Evolutionary conservation across 2,888 invertebrate species (phyloP), one percentile per base, ranked within the genome.

Genomic region (Eilema sororculum): DNA sequence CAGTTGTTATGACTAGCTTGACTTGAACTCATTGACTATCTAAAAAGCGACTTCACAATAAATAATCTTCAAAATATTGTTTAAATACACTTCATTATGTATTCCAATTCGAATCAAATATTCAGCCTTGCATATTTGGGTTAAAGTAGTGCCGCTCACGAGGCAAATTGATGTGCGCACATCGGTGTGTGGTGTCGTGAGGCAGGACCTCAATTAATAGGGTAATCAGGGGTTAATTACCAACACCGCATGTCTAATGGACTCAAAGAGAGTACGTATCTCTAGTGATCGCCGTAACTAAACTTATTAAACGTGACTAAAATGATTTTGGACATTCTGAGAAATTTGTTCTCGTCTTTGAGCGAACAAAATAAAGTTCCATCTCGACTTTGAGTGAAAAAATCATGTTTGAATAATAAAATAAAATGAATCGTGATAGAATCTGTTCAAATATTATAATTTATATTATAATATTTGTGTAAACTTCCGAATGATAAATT

Each of bases 231-330:
- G 70, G 41, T 58, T 78, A 79, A 79, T 79, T 76, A 65, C 70
- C 67, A 69, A 72, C 58, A 73, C 73, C 73, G 72, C 78, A 78
- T 70, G 71, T 72, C 71, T 79, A 79, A 79, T 79, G 80, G 71
- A 71, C 37, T 73, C 64, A 73, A 57, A 63, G n/a, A 60, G 9
- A 65, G 37, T 28, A 57, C 25, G 33, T 56, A n/a, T 59, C 33
- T 57, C 22, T 56, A 62, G 65, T 61, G 57, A 66, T 57, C 57
- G 20, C 60, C 25, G 65, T 61, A 24, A 65, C 46, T 67, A 70
- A 24, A 28, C 28, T 46, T 52, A 46, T 52, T 28, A 59, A 30
- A 13, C n/a, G n/a, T n/a, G 5, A 6, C 16, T 60, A 41, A 52
- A 46, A 52, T 52, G 20, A 52, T 52, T n/a, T 52, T 46, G 46